Evolutionary conservation across 2,797 vertebrate genomes (phyloP).

Genomic region (Alauda arvensis): DNA sequence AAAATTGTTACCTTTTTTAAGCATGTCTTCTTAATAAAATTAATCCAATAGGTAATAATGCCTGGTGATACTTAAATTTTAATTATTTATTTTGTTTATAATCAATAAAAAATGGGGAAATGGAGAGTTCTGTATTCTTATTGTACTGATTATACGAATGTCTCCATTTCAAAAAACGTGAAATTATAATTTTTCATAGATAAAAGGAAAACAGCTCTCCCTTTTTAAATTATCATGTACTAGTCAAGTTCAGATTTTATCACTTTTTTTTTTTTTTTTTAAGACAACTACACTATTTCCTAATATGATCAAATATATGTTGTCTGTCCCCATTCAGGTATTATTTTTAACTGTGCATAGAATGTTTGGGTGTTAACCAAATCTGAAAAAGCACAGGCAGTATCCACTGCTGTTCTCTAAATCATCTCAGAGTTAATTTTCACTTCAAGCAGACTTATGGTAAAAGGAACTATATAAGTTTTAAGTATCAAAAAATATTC

Average conservation of each 20-base stretch:
- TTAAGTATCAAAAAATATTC: constrained; percentile 36
- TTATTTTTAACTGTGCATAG: background rate
- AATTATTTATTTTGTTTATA: background rate
- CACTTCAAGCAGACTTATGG: constrained; percentile 7
- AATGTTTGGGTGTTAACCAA: background rate
- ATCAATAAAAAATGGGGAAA: background rate
- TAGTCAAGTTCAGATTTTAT: background rate
- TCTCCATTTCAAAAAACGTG: background rate
- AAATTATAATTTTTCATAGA: background rate
- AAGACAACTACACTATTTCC: background rate
- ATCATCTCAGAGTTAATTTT: background rate
- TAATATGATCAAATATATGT: background rate
- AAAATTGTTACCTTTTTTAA: background rate
- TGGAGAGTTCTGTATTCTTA: background rate
- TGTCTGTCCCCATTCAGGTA: background rate
- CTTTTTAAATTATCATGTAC: background rate
- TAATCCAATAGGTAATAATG: background rate
- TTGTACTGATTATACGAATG: background rate
- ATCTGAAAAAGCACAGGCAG: background rate
- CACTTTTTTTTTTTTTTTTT: background rate
- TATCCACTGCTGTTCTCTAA: background rate
- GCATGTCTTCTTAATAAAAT: background rate
- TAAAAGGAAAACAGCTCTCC: background rate
- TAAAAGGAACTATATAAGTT: constrained; percentile 19
- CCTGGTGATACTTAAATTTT: background rate